Percentiles rank a stretch among this genome's conserved stretches.
Evolutionary conservation across 2,888 invertebrate genomes (phyloP).

Genomic region (Pherbina coryleti): DNA sequence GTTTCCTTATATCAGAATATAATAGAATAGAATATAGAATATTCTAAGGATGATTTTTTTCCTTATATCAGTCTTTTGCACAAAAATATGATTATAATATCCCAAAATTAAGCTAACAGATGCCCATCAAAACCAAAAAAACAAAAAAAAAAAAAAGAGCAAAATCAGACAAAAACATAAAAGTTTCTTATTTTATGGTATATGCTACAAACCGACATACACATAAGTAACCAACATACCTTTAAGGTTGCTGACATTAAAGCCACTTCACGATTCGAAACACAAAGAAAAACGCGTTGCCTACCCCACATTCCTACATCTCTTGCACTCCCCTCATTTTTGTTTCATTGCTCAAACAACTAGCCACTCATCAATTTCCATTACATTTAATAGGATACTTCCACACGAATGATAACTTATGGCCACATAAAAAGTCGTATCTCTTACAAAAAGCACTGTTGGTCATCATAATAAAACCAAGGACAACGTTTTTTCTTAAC

Average conservation of each 20-base stretch:
- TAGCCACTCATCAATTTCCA: slow-evolving; percentile 67
- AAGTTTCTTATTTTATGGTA: too few relatives aligned
- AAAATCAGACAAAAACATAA: too few relatives aligned
- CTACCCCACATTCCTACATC: neutral
- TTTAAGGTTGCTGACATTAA: slow-evolving; percentile 9
- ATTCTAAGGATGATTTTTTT: too few relatives aligned
- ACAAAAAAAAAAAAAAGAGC: too few relatives aligned
- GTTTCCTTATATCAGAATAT: too few relatives aligned
- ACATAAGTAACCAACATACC: neutral
- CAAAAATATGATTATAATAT: too few relatives aligned
- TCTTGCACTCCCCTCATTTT: neutral
- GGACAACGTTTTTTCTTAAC: slow-evolving; percentile 43
- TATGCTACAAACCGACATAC: neutral
- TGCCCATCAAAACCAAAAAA: too few relatives aligned
- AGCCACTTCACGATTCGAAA: neutral
- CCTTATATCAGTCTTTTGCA: too few relatives aligned
- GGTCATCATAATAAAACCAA: slow-evolving; percentile 57
- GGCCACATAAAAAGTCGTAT: slow-evolving; percentile 40
- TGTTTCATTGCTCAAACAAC: slow-evolving; percentile 47
- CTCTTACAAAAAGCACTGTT: neutral
- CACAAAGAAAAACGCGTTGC: neutral
- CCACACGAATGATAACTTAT: slow-evolving; percentile 51
- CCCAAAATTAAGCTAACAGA: too few relatives aligned
- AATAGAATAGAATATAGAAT: too few relatives aligned
- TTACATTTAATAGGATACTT: slow-evolving; percentile 66